Evolutionary conservation across 2,113 vertebrate species (phyloP).

Genomic region (Struthio camelus): DNA sequence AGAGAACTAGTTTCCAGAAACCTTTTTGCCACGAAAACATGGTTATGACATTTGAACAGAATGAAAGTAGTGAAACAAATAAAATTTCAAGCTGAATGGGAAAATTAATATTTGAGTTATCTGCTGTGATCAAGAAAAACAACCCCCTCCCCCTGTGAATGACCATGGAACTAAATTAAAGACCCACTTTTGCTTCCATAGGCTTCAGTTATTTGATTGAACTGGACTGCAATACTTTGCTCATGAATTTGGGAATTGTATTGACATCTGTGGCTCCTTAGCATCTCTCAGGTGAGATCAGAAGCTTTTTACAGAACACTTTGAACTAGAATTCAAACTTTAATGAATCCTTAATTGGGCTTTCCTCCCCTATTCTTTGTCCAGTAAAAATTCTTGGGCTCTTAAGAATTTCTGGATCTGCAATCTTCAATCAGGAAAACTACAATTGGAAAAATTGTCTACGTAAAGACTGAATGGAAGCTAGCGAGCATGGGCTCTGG

Average conservation of each 20-base stretch:
- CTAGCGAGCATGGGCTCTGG: neutral
- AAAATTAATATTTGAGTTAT: neutral
- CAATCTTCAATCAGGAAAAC: neutral
- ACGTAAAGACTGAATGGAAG: neutral
- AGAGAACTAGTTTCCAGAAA: neutral
- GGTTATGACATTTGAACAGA: neutral
- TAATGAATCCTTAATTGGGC: neutral
- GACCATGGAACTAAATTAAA: neutral
- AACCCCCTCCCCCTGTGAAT: neutral
- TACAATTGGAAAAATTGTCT: neutral
- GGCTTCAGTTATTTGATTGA: neutral
- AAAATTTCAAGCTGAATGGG: fast-evolving
- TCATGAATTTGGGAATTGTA: neutral
- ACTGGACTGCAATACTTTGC: neutral
- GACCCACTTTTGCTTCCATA: neutral
- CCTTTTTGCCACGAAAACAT: neutral
- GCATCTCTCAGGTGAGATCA: neutral
- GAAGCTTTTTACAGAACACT: neutral
- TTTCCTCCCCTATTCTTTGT: neutral
- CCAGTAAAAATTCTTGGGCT: neutral
- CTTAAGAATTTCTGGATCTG: neutral
- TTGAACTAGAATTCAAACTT: neutral
- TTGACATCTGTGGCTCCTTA: neutral
- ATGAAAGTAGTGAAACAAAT: neutral
- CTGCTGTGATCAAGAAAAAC: neutral